A percentile compares a stretch with the other conserved stretches of the same genome.
Conservation (phyloP, 2,797 vertebrate species). For the Clamator glandarius region DNA sequence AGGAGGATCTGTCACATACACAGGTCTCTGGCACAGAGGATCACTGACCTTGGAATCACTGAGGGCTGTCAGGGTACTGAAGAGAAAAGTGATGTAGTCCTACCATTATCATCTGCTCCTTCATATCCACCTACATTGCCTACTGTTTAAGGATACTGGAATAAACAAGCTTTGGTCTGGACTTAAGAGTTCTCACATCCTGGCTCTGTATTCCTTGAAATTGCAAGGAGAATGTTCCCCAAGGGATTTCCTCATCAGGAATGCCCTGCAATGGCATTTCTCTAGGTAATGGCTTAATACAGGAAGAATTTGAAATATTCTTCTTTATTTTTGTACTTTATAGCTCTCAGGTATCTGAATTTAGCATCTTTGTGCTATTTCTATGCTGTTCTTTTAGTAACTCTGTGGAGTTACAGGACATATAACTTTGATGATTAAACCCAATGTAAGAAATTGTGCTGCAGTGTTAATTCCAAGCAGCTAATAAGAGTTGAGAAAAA, state of each 20-base stretch:
- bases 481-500: not conserved
- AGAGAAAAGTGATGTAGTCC: not conserved
- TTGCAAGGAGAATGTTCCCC: not conserved
- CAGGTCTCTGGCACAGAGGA: not conserved
- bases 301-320: not conserved
- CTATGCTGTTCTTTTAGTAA: not conserved
- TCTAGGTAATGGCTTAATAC: not conserved
- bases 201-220: not conserved
- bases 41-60: rapidly evolving
- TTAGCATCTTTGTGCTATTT: not conserved
- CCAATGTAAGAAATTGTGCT: not conserved
- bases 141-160: not conserved
- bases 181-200: not conserved
- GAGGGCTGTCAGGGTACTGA: not conserved
- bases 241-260: not conserved
- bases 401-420: not conserved
- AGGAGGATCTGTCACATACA: not conserved
- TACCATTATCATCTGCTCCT: not conserved
- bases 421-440: not conserved
- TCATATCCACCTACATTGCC: not conserved
- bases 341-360: not conserved
- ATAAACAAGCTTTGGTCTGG: not conserved
- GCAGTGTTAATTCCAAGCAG: not conserved
- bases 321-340: not conserved
- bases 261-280: not conserved